Percentiles rank a stretch among this genome's conserved stretches.
Conservation (phyloP, 2,797 vertebrate species). For the Pipistrellus nathusii region DNA sequence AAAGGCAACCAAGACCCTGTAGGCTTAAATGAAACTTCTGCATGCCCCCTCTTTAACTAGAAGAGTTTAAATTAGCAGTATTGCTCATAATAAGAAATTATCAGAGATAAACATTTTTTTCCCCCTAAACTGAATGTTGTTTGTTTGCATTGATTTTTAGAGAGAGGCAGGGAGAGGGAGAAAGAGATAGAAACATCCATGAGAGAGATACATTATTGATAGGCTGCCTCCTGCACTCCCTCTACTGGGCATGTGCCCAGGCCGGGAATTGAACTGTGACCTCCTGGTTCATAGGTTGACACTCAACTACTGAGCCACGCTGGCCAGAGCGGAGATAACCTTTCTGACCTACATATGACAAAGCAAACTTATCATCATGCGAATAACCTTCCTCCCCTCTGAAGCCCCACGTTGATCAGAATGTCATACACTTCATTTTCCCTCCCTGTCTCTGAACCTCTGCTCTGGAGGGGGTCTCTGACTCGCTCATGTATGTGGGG, state of each 20-base stretch:
- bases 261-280: not conserved
- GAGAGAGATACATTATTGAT: too few relatives aligned
- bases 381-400: not conserved
- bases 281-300: not conserved
- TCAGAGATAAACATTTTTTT: not conserved
- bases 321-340: not conserved
- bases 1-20: not conserved
- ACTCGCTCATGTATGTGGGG: not conserved
- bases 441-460: not conserved
- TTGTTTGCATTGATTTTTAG: not conserved
- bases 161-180: not conserved
- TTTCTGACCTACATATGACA: not conserved
- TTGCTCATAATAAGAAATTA: not conserved
- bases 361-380: not conserved
- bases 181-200: not conserved
- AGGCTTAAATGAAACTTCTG: not conserved
- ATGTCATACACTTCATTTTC: not conserved
- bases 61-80: not conserved
- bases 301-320: not conserved
- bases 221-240: not conserved
- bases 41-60: not conserved
- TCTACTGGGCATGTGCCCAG: not conserved
- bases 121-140: too few relatives aligned
- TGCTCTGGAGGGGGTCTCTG: not conserved
- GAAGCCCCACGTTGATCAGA: not conserved